phyloP scores from a whole-genome alignment of 2,113 vertebrate species.

The Stomatorhinus ivindoensis region DNA sequence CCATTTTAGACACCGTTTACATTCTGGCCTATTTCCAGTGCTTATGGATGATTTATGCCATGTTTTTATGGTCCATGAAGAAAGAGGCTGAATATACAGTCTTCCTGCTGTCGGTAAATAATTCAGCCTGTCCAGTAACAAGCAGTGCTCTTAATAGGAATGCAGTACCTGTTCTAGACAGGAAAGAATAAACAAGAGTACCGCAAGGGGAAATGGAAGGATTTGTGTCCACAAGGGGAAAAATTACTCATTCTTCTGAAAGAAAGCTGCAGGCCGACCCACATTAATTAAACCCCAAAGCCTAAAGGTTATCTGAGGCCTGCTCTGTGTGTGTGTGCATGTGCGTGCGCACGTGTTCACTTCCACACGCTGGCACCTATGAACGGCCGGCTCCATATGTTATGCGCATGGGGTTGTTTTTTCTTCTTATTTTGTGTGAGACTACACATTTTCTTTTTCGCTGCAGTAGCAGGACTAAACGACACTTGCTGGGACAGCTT shows the following conservation, averaged over 20 bases:
- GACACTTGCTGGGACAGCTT: background rate
- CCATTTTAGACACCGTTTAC: background rate
- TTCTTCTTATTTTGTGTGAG: background rate
- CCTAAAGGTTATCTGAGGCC: constrained; percentile 70
- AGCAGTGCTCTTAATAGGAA: constrained; percentile 63
- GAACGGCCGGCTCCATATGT: background rate
- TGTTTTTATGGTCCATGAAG: constrained; percentile 37
- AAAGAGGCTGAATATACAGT: constrained; percentile 18
- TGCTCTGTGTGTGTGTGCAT: constrained; percentile 23
- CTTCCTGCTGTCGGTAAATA: constrained; percentile 61
- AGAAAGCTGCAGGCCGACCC: constrained; percentile 56
- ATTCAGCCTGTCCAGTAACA: constrained; percentile 65
- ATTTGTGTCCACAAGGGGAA: constrained; percentile 60
- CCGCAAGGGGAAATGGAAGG: constrained; percentile 58
- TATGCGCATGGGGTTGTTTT: background rate
- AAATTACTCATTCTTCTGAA: constrained; percentile 65
- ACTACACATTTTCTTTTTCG: background rate
- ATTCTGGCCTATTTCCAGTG: constrained; percentile 14
- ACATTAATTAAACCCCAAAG: constrained; percentile 73
- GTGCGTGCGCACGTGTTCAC: background rate
- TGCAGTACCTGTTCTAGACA: constrained; percentile 60
- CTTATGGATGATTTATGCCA: constrained; percentile 49
- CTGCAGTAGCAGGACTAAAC: background rate
- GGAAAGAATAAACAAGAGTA: constrained; percentile 51
- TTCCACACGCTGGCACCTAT: background rate